These are phyloP conservation scores for Aphelinus atriplicis DNA, from an alignment of 1,140 invertebrate species.

Conservation along the genomic window DNA sequence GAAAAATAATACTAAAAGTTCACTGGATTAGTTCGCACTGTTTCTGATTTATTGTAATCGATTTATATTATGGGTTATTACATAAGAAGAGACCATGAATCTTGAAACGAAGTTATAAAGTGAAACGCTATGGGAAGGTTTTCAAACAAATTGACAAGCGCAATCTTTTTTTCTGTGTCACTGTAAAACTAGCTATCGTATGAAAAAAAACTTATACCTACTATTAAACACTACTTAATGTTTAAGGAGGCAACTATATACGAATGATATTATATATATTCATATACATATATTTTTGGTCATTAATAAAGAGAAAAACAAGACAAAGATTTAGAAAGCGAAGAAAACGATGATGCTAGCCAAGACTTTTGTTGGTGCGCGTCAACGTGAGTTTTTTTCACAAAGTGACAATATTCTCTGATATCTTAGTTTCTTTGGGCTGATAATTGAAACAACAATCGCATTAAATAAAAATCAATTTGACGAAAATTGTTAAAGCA, in stretches of 20 bases:
- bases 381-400: constrained; percentile 59
- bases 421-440: constrained; percentile 59
- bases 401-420: constrained; percentile 65
- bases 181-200: constrained; percentile 65
- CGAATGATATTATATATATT: constrained; percentile 62
- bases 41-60: constrained; percentile 35
- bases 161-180: constrained; percentile 65
- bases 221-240: constrained; percentile 65
- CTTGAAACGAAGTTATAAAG: background rate
- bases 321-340: constrained; percentile 15
- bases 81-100: constrained; percentile 30
- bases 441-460: constrained; percentile 45
- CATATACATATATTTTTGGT: constrained; percentile 67
- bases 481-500: constrained; percentile 1
- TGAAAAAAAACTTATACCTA: constrained; percentile 55
- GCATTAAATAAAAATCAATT: constrained; percentile 20
- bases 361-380: constrained; percentile 61
- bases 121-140: constrained; percentile 9
- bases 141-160: constrained; percentile 44
- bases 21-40: constrained; percentile 18
- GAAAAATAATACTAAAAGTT: background rate
- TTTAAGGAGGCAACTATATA: constrained; percentile 63
- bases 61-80: constrained; percentile 30
- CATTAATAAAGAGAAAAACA: constrained; percentile 59
- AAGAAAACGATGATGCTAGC: constrained; percentile 53